A percentile compares a stretch with the other conserved stretches of the same genome.
Conservation (phyloP, 2,797 vertebrate genomes). For the Diplodus sargus region DNA sequence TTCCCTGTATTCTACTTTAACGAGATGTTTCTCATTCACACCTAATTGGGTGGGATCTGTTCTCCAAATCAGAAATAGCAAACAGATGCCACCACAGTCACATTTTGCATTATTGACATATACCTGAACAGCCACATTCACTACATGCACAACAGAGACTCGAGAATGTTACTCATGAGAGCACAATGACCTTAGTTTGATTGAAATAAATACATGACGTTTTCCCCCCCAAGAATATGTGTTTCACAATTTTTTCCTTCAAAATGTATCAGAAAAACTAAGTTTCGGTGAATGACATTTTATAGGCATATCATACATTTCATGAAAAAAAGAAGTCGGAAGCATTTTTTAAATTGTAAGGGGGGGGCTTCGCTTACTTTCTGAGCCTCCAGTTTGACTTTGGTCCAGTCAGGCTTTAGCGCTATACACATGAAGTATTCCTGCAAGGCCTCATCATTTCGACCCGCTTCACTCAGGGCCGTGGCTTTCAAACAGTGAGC, state of each 20-base stretch:
- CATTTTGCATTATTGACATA: neutral
- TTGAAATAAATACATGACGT: too few species aligned
- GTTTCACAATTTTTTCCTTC: too few species aligned
- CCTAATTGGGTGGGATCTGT: neutral
- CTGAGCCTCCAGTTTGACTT: slow-evolving; percentile 90
- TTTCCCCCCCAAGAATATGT: too few species aligned
- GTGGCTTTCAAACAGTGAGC: slow-evolving; percentile 90
- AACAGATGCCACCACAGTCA: neutral
- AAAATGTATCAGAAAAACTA: too few species aligned
- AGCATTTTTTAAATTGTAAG: neutral
- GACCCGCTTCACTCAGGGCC: slow-evolving; percentile 86
- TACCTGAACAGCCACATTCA: too few species aligned
- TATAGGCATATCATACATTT: neutral
- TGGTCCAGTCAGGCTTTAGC: slow-evolving; percentile 90
- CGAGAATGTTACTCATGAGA: too few species aligned
- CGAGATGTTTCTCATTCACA: neutral
- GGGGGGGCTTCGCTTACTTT: slow-evolving; percentile 82
- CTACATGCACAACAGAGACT: too few species aligned
- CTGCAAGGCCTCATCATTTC: slow-evolving; percentile 89
- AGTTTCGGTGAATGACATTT: neutral
- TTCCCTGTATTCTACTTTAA: neutral
- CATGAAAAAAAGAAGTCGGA: neutral
- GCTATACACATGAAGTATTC: slow-evolving; percentile 92
- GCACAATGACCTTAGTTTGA: too few species aligned
- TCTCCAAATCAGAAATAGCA: too few species aligned